These are phyloP conservation scores for Chiloscyllium plagiosum DNA, from an alignment of 2,113 vertebrate species.

Conservation along the genomic window DNA sequence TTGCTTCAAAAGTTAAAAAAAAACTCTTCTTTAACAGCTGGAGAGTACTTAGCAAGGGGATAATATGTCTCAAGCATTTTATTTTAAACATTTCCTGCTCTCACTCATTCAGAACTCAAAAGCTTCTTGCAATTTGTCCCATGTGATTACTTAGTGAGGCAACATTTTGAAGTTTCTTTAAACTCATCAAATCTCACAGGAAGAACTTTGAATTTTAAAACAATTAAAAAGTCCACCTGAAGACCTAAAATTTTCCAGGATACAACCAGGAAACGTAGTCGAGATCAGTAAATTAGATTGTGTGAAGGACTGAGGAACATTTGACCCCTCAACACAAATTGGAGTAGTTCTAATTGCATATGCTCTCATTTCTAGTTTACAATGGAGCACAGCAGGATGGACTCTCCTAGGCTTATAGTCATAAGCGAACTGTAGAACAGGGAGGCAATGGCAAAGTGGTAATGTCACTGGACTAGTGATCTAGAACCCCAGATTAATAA, in stretches of 20 bases:
- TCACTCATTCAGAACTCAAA: neutral
- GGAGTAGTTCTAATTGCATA: neutral
- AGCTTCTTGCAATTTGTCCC: neutral
- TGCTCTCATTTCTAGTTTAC: neutral
- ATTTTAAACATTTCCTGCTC: neutral
- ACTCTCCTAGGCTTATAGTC: too few relatives aligned
- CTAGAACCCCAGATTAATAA: too few relatives aligned
- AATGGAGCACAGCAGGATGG: neutral
- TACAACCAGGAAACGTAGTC: neutral
- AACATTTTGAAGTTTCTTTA: neutral
- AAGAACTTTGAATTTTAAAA: neutral
- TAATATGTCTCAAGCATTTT: neutral
- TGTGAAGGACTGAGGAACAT: neutral
- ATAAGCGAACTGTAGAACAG: neutral
- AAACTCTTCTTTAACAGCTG: neutral
- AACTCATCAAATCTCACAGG: neutral
- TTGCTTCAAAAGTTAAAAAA: neutral
- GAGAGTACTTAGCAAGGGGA: neutral
- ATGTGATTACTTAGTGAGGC: neutral
- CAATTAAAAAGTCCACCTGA: neutral
- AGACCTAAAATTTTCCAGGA: neutral
- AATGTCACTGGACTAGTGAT: too few relatives aligned
- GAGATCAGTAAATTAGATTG: neutral
- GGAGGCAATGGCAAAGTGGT: too few relatives aligned
- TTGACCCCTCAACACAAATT: neutral